Conservation (phyloP, 2,113 vertebrate genomes). For the Epinephelus lanceolatus region DNA sequence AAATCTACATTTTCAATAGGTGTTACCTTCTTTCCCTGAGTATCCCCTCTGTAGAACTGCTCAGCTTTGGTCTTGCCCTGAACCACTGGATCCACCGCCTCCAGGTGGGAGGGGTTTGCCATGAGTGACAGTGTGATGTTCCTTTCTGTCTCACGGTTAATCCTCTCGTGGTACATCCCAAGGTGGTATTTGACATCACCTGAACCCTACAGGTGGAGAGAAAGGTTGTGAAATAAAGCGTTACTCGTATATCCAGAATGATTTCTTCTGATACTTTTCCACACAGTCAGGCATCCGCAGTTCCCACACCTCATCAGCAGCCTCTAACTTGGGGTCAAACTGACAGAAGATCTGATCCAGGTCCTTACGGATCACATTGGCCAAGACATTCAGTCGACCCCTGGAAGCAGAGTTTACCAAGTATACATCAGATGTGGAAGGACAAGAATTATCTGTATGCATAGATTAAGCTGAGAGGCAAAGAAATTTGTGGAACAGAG, state of each 20-base stretch:
- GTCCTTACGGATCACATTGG: slow-evolving; percentile 94
- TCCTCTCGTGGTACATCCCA: slow-evolving; percentile 94
- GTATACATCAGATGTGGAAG: neutral
- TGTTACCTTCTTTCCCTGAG: slow-evolving; percentile 86
- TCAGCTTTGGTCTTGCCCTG: slow-evolving; percentile 97
- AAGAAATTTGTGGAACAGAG: neutral
- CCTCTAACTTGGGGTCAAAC: slow-evolving; percentile 94
- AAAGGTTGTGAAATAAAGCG: neutral
- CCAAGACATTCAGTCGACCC: slow-evolving; percentile 93
- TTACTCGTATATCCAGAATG: neutral
- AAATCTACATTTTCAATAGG: neutral
- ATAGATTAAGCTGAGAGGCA: slow-evolving; percentile 1
- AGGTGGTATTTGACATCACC: slow-evolving; percentile 96
- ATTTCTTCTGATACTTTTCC: neutral
- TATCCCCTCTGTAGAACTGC: slow-evolving; percentile 95
- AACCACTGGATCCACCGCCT: slow-evolving; percentile 93
- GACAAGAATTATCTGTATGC: neutral
- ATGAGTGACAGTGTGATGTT: slow-evolving; percentile 92
- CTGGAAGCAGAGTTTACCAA: slow-evolving; percentile 65
- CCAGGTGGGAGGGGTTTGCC: slow-evolving; percentile 94
- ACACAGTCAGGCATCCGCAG: neutral
- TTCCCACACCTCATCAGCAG: slow-evolving; percentile 89
- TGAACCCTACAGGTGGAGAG: slow-evolving; percentile 80
- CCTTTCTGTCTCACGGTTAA: slow-evolving; percentile 91
- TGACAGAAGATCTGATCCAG: slow-evolving; percentile 96